Percentiles rank a stretch among this genome's conserved stretches.
These are phyloP conservation scores for Chaetodon trifasciatus DNA, from an alignment of 2,797 vertebrate genomes.

Conservation along the genomic window DNA sequence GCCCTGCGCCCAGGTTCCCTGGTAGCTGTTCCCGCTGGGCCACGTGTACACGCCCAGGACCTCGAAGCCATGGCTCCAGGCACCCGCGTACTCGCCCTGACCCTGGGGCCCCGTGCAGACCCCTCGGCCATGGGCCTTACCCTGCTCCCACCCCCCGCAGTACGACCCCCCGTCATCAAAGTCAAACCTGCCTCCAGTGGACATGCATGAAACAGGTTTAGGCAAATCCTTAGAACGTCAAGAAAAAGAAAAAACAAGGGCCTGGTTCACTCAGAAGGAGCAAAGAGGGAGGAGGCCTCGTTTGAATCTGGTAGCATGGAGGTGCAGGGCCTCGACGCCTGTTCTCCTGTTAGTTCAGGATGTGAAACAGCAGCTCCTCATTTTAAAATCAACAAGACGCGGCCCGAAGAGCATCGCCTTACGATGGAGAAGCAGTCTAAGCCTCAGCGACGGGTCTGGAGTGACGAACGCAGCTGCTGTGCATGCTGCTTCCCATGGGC, in stretches of 20 bases:
- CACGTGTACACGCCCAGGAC: conserved; percentile 98
- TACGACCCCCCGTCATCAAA: conserved; percentile 99
- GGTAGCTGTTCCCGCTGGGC: conserved; percentile 98
- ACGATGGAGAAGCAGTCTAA: conserved; percentile 53
- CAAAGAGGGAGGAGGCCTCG: conserved; percentile 66
- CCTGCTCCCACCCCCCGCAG: conserved; percentile 99
- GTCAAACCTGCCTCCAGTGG: conserved; percentile 99
- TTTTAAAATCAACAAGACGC: conserved; percentile 36
- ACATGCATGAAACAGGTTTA: conserved; percentile 99
- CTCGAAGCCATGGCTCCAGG: conserved; percentile 98
- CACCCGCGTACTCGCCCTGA: conserved; percentile 97
- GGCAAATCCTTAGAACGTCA: conserved; percentile 90
- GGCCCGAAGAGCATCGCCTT: conserved; percentile 55
- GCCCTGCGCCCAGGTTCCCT: conserved; percentile 98
- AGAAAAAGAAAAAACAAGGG: conserved; percentile 78
- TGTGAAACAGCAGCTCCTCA: conserved; percentile 44
- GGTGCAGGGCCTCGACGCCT: conserved; percentile 63
- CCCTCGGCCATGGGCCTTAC: conserved; percentile 97
- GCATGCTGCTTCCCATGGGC: conserved; percentile 89
- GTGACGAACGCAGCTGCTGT: conserved; percentile 76
- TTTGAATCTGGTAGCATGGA: conserved; percentile 65
- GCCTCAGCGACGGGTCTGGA: conserved; percentile 65
- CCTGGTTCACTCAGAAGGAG: conserved; percentile 66
- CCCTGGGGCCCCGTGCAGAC: conserved; percentile 98
- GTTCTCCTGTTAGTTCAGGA: conserved; percentile 44